A percentile compares a stretch with the other conserved stretches of the same genome.
These are phyloP conservation scores for Hyla sarda DNA, from an alignment of 2,113 vertebrate genomes.

Conservation along the genomic window DNA sequence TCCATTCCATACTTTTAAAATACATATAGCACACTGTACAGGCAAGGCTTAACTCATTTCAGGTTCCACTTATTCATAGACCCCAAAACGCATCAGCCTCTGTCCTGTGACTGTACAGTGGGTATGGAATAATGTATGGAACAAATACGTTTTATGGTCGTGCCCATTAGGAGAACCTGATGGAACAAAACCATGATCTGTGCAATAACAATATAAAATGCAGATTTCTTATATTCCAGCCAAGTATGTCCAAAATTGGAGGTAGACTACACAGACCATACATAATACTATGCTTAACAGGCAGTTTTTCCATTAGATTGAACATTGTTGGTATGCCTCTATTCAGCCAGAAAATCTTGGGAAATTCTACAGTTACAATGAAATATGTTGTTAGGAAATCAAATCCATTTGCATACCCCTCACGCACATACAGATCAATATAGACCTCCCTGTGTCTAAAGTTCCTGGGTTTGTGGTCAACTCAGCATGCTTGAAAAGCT, in stretches of 20 bases:
- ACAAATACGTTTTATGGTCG: too few relatives aligned
- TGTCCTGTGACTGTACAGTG: too few relatives aligned
- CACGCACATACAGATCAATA: slow-evolving; percentile 23
- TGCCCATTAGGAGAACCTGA: not conserved
- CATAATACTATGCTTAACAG: not conserved
- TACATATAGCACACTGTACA: too few relatives aligned
- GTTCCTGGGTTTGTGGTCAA: slow-evolving; percentile 43
- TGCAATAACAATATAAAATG: not conserved
- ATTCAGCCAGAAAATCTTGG: not conserved
- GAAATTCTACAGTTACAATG: not conserved
- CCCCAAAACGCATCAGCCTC: too few relatives aligned
- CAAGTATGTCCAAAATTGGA: not conserved
- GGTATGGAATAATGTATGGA: too few relatives aligned
- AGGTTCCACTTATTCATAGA: too few relatives aligned
- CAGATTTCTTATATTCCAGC: not conserved
- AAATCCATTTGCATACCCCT: not conserved
- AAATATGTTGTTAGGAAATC: not conserved
- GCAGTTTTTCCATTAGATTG: not conserved
- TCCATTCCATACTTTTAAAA: too few relatives aligned
- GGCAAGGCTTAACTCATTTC: too few relatives aligned
- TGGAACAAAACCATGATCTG: not conserved
- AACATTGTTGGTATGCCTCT: not conserved
- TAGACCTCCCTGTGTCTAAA: slow-evolving; percentile 13
- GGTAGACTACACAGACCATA: not conserved
- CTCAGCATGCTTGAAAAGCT: not conserved